Conservation (phyloP, 1,140 invertebrate genomes). For the Heliconius eleuchia region DNA sequence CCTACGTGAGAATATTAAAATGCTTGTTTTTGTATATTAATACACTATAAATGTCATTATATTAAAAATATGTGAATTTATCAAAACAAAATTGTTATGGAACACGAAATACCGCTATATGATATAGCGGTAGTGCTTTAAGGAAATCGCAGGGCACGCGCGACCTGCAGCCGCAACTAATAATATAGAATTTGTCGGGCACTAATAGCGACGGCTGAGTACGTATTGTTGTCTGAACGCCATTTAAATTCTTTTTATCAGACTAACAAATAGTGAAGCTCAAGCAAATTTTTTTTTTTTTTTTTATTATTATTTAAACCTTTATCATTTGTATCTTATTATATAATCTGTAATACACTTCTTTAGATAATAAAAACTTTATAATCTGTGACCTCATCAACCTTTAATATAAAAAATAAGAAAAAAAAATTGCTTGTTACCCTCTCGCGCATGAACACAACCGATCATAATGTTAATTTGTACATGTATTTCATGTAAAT, state of each 20-base stretch:
- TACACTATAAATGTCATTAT: not conserved
- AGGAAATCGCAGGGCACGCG: constrained; percentile 22
- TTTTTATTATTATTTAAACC: not conserved
- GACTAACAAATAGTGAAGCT: not conserved
- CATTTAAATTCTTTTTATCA: not conserved
- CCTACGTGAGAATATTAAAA: too few relatives aligned
- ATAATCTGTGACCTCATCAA: too few relatives aligned
- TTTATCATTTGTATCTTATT: too few relatives aligned
- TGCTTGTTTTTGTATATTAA: too few relatives aligned
- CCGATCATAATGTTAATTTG: too few relatives aligned
- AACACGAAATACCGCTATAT: not conserved
- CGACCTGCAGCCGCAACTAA: constrained; percentile 23
- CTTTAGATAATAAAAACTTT: too few relatives aligned
- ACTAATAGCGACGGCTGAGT: constrained; percentile 21
- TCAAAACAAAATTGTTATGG: not conserved
- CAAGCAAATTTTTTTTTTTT: not conserved
- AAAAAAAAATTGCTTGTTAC: too few relatives aligned
- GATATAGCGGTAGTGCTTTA: constrained; percentile 6
- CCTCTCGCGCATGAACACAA: too few relatives aligned
- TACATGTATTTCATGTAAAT: too few relatives aligned
- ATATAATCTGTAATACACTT: too few relatives aligned
- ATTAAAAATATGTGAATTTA: not conserved
- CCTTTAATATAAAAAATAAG: too few relatives aligned
- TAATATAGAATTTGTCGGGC: constrained; percentile 24
- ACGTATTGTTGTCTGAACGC: not conserved